Conservation (phyloP, 2,888 invertebrate species). For the Erebia epiphron region DNA sequence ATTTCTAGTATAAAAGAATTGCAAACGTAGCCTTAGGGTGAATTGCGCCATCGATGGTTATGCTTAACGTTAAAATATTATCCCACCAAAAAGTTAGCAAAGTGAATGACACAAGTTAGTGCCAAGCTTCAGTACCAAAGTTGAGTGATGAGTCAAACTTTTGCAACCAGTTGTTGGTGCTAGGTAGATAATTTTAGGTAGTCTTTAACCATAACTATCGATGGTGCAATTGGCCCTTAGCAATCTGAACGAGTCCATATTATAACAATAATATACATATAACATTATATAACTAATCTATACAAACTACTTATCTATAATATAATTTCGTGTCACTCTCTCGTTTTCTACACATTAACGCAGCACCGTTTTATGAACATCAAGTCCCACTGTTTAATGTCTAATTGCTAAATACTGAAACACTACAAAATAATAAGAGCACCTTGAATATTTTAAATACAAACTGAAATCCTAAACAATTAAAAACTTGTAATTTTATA, state of each 20-base stretch:
- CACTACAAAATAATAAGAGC: background rate
- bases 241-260: background rate
- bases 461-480: too few species aligned
- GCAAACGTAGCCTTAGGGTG: too few species aligned
- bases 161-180: background rate
- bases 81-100: too few species aligned
- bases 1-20: too few species aligned
- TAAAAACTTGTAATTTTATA: too few species aligned
- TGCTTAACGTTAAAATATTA: too few species aligned
- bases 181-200: background rate
- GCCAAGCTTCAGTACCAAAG: too few species aligned
- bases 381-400: constrained; percentile 42
- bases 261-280: constrained; percentile 32
- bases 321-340: constrained; percentile 22
- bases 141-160: too few species aligned
- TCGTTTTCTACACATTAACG: constrained; percentile 34
- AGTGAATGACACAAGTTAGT: too few species aligned
- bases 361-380: constrained; percentile 45
- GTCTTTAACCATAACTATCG: too few species aligned
- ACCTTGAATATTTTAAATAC: background rate
- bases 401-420: constrained; percentile 31
- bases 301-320: constrained; percentile 25
- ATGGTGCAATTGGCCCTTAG: background rate
- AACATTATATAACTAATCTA: constrained; percentile 27
- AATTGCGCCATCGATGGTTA: too few species aligned